Conservation (phyloP, 2,797 vertebrate genomes). For the Gallinago solitaria region DNA sequence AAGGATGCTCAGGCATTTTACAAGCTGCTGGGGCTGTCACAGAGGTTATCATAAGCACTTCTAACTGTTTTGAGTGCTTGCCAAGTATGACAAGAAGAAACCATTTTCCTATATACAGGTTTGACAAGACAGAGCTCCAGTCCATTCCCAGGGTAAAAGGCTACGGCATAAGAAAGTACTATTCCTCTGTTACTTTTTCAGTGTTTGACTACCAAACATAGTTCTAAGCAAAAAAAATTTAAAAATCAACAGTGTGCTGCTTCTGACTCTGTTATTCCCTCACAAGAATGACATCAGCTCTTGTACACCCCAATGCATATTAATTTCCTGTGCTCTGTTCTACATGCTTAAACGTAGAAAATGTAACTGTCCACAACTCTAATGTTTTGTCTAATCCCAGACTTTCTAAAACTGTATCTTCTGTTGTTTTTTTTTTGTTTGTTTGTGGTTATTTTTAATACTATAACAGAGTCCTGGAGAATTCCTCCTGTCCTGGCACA, state of each 20-base stretch:
- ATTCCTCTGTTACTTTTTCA: background rate
- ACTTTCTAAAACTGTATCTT: background rate
- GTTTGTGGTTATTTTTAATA: background rate
- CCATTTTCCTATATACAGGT: background rate
- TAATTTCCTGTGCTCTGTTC: background rate
- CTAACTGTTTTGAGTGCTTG: slow-evolving; percentile 7
- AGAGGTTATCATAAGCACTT: background rate
- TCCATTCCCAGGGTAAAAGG: slow-evolving; percentile 5
- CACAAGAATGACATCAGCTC: background rate
- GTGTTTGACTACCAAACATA: background rate
- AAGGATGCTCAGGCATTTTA: slow-evolving; percentile 39
- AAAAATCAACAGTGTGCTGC: background rate
- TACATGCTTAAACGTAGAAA: background rate
- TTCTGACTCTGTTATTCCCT: background rate
- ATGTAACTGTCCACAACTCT: background rate
- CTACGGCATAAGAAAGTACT: background rate
- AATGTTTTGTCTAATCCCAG: background rate
- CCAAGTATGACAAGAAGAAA: slow-evolving; percentile 51
- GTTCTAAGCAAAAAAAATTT: background rate
- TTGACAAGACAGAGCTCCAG: slow-evolving; percentile 21
- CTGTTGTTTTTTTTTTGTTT: background rate
- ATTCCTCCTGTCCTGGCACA: background rate
- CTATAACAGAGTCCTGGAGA: background rate
- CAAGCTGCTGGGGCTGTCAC: slow-evolving; percentile 43
- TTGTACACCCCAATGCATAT: background rate